Evolutionary conservation across 2,888 invertebrate genomes (phyloP).

Genomic region (Notocelia uddmanniana): DNA sequence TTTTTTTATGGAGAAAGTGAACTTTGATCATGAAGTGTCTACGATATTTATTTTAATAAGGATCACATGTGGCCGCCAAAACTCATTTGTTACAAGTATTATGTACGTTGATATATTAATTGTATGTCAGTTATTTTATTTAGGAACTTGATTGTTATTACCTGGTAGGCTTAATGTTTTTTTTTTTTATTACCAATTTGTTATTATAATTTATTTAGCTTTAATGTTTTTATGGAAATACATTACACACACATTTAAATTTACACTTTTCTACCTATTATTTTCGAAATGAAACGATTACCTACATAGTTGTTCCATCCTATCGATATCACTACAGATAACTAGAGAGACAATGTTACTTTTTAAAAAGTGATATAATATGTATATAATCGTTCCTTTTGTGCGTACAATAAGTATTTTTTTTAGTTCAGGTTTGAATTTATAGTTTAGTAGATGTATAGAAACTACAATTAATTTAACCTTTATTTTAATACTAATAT

Average conservation of each 20-base stretch:
- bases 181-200: neutral
- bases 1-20: conserved; percentile 25
- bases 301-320: too few relatives aligned
- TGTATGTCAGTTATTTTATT: conserved; percentile 8
- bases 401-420: neutral
- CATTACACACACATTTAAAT: too few relatives aligned
- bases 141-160: conserved; percentile 4
- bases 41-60: conserved; percentile 22
- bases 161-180: neutral
- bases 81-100: conserved; percentile 10
- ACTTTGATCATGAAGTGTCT: conserved; percentile 13
- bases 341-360: too few relatives aligned
- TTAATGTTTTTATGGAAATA: neutral
- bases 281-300: neutral
- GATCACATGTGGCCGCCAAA: conserved; percentile 23
- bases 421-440: neutral
- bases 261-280: neutral
- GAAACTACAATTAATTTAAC: neutral
- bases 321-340: too few relatives aligned
- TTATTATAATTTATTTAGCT: neutral
- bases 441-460: neutral
- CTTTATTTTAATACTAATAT: conserved; percentile 3
- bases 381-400: neutral
- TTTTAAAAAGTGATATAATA: neutral
- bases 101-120: conserved; percentile 1